Evolutionary conservation across 2,113 vertebrate genomes (phyloP).

Genomic region (mouse (Mus musculus)): DNA sequence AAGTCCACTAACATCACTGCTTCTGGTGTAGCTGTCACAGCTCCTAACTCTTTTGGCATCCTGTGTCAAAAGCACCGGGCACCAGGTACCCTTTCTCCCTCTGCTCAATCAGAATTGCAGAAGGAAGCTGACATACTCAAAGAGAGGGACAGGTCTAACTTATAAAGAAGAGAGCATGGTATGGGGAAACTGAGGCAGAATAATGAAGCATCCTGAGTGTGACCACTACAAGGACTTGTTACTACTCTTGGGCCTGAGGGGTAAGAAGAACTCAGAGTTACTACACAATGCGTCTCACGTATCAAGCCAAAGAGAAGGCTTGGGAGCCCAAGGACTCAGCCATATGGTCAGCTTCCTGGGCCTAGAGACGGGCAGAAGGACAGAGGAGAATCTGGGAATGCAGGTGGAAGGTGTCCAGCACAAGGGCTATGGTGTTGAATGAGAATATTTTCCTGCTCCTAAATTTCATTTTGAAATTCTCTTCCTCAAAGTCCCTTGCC

Average conservation of each 20-base stretch:
- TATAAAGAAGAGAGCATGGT: neutral
- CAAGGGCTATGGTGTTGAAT: neutral
- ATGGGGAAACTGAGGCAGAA: neutral
- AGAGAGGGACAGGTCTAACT: neutral
- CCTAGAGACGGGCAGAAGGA: neutral
- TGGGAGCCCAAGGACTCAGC: fast-evolving
- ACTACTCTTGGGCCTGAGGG: neutral
- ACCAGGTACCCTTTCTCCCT: fast-evolving
- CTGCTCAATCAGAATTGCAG: neutral
- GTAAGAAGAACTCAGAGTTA: neutral
- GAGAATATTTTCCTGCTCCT: neutral
- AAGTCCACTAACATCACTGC: neutral
- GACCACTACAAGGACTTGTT: too few relatives aligned
- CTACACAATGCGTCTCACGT: neutral
- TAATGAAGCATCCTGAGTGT: neutral
- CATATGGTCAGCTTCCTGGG: neutral
- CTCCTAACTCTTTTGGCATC: neutral
- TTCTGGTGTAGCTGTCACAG: neutral
- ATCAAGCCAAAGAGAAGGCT: neutral
- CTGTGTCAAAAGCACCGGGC: neutral
- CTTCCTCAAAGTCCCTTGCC: neutral
- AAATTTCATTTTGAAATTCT: neutral
- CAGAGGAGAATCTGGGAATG: neutral
- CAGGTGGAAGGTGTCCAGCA: fast-evolving
- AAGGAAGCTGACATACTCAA: neutral